Percentiles rank a stretch among this genome's conserved stretches.
These are phyloP conservation scores for Hemicentrotus pulcherrimus DNA, from an alignment of 35 echinoderm and acorn worm genomes.

Conservation along the genomic window DNA sequence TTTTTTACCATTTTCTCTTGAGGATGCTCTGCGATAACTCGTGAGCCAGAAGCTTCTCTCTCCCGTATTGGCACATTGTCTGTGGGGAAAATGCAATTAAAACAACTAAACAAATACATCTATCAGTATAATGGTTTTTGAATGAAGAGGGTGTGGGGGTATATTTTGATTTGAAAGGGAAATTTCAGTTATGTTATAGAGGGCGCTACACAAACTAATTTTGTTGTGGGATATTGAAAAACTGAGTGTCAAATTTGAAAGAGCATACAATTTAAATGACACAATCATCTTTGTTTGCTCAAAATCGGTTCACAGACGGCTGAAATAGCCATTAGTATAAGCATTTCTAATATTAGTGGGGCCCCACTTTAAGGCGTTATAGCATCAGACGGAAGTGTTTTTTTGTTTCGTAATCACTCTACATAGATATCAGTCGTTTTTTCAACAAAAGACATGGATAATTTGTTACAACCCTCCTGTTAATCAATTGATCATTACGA, in stretches of 20 bases:
- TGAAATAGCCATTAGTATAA: too few species aligned
- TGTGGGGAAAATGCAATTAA: neutral
- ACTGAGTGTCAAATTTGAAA: too few species aligned
- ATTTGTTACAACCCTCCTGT: neutral
- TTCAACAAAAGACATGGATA: neutral
- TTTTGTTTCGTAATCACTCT: neutral
- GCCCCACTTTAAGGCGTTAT: neutral
- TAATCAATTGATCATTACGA: too few species aligned
- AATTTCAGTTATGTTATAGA: too few species aligned
- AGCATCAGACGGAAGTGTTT: neutral
- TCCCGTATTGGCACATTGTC: constrained; percentile 49
- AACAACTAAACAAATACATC: too few species aligned
- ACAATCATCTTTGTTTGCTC: too few species aligned
- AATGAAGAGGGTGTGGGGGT: neutral
- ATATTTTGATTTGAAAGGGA: neutral
- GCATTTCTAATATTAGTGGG: neutral
- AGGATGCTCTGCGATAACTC: constrained; percentile 44
- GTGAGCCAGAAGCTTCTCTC: constrained; percentile 46
- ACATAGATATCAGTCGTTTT: neutral
- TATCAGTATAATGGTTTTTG: neutral
- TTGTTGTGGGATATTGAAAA: too few species aligned
- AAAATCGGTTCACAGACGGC: too few species aligned
- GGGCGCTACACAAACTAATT: too few species aligned
- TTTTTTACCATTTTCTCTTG: constrained; percentile 54
- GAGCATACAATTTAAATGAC: too few species aligned